A percentile compares a stretch with the other conserved stretches of the same genome.
Conservation (phyloP, 30 jellyfish, hydroid and myxozoan genomes). For the Chrysaora quinquecirrha region DNA sequence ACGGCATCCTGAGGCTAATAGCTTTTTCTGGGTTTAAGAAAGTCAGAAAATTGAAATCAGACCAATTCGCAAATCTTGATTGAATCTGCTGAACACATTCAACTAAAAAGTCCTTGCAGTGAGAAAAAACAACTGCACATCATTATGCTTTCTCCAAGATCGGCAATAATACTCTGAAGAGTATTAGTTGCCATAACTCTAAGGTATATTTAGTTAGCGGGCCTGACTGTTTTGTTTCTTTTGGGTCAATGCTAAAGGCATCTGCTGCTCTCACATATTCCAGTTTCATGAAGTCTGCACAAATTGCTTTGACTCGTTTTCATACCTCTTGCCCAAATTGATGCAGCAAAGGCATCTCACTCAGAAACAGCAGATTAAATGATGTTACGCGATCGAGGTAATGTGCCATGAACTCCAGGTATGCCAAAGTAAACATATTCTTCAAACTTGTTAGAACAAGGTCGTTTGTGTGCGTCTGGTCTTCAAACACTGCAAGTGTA, state of each 20-base stretch:
- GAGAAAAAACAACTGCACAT: conserved; percentile 3
- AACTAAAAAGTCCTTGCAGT: conserved; percentile 22
- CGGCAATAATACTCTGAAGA: conserved; percentile 7
- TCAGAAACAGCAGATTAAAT: conserved; percentile 34
- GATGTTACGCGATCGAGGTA: conserved; percentile 31
- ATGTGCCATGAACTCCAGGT: conserved; percentile 34
- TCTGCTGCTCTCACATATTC: conserved; percentile 22
- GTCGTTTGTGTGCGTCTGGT: conserved; percentile 55
- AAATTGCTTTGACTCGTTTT: conserved; percentile 4
- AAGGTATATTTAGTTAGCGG: conserved; percentile 19
- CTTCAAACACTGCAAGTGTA: conserved; percentile 38
- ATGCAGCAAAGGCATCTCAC: conserved; percentile 39
- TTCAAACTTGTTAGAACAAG: conserved; percentile 17
- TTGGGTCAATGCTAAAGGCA: conserved; percentile 10
- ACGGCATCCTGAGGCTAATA: conserved; percentile 2
- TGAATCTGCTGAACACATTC: conserved; percentile 28
- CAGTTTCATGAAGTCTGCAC: conserved; percentile 3
- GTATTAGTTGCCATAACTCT: conserved; percentile 36
- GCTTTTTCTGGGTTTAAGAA: conserved; percentile 3
- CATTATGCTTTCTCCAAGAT: conserved; percentile 9
- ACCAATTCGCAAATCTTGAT: conserved; percentile 5
- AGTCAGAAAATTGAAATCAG: conserved; percentile 1
- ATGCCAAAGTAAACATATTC: conserved; percentile 39
- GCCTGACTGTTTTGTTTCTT: not conserved
- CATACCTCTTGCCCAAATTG: conserved; percentile 34